Conservation (phyloP, 2,797 vertebrate genomes). For the Heterohyrax brucei region DNA sequence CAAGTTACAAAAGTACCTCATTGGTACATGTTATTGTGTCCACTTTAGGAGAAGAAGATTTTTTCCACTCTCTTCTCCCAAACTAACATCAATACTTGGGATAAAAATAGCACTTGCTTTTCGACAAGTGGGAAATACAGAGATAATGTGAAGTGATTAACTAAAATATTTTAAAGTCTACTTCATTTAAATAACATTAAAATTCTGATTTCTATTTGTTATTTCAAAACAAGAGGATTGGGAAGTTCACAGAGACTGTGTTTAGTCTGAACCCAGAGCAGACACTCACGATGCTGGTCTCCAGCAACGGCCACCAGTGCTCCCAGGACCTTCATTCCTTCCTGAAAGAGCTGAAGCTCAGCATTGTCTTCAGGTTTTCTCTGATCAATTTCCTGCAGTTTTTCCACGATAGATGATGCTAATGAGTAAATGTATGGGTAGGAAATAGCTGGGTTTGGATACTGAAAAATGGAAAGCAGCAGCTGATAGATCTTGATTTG, state of each 20-base stretch:
- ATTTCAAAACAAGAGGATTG: background rate
- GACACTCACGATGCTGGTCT: conserved; percentile 93
- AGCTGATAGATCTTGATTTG: conserved; percentile 94
- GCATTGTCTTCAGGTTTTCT: conserved; percentile 92
- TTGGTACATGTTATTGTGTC: background rate
- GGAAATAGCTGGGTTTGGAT: conserved; percentile 90
- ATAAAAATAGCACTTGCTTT: background rate
- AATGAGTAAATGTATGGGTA: conserved; percentile 94
- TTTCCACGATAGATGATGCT: conserved; percentile 91
- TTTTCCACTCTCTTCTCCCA: background rate
- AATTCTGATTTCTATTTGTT: conserved; percentile 14
- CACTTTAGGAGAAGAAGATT: background rate
- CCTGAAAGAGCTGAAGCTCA: conserved; percentile 94
- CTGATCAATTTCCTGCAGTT: conserved; percentile 94
- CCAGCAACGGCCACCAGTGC: conserved; percentile 92
- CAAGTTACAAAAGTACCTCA: background rate
- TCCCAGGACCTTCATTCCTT: conserved; percentile 93
- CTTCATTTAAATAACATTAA: background rate
- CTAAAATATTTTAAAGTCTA: conserved; percentile 13
- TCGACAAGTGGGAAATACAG: background rate
- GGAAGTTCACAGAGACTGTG: background rate
- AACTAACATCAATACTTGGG: conserved; percentile 33
- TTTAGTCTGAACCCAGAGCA: background rate
- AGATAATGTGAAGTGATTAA: background rate
- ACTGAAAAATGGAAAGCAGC: conserved; percentile 95